Evolutionary conservation across 1,140 invertebrate species (phyloP).

Genomic region (Elymnias hypermnestra): DNA sequence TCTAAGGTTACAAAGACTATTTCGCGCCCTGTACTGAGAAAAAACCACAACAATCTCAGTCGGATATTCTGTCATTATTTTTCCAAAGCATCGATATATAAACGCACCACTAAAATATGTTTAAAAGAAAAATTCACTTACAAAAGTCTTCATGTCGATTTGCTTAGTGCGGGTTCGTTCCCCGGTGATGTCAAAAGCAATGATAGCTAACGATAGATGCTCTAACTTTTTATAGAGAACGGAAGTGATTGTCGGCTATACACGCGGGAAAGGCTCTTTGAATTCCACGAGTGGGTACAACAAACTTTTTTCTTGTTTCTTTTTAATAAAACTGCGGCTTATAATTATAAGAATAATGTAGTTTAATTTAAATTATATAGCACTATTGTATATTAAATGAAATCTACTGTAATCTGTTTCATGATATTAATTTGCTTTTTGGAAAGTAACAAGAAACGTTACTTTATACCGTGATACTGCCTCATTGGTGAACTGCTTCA

Average conservation of each 20-base stretch:
- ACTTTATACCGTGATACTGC: too few relatives aligned
- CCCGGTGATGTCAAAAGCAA: constrained; percentile 32
- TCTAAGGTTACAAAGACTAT: too few relatives aligned
- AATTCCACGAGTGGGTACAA: constrained; percentile 14
- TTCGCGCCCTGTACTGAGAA: too few relatives aligned
- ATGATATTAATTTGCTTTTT: too few relatives aligned
- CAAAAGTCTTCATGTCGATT: constrained; percentile 62
- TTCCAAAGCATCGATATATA: too few relatives aligned
- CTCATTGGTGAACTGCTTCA: too few relatives aligned
- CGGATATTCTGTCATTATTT: too few relatives aligned
- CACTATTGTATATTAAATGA: neutral
- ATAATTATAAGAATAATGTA: too few relatives aligned
- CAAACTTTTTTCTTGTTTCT: constrained; percentile 16
- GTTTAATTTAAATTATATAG: constrained; percentile 3
- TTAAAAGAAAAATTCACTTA: constrained; percentile 44
- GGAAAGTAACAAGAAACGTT: too few relatives aligned
- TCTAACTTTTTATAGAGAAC: constrained; percentile 59
- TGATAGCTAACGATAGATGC: constrained; percentile 42
- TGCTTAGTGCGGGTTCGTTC: constrained; percentile 27
- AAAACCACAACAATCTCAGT: too few relatives aligned
- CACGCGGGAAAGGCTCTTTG: constrained; percentile 40
- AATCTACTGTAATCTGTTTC: neutral
- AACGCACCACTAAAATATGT: constrained; percentile 2
- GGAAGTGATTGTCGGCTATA: constrained; percentile 53
- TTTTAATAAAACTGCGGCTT: constrained; percentile 9